These are phyloP conservation scores for Diplodus sargus DNA, from an alignment of 2,797 vertebrate genomes.

Conservation along the genomic window DNA sequence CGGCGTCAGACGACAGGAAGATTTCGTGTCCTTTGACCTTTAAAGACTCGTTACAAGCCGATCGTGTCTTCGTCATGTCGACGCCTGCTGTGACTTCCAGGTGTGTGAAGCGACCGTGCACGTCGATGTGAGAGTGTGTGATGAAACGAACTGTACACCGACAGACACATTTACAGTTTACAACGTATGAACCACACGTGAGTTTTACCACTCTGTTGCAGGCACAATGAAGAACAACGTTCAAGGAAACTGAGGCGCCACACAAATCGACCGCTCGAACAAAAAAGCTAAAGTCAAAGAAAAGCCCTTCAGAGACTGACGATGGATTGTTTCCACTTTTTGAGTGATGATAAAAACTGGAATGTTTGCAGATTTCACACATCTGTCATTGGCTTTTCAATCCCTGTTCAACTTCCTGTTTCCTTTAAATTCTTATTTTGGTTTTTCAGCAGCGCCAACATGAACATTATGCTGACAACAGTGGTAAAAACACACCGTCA, in stretches of 20 bases:
- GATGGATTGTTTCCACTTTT: conserved; percentile 41
- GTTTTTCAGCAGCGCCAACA: conserved; percentile 59
- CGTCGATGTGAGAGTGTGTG: conserved; percentile 23
- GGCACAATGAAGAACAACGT: conserved; percentile 50
- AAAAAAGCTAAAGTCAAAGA: conserved; percentile 5
- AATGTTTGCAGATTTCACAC: conserved; percentile 56
- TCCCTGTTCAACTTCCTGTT: conserved; percentile 25
- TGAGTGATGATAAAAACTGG: conserved; percentile 51
- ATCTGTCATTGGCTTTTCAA: conserved; percentile 49
- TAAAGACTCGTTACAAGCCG: conserved; percentile 2
- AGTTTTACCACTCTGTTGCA: conserved; percentile 65
- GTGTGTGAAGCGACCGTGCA: conserved; percentile 45
- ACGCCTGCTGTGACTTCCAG: conserved; percentile 37
- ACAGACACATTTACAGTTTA: conserved; percentile 53
- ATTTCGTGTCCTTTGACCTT: conserved; percentile 6
- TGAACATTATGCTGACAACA: conserved; percentile 49
- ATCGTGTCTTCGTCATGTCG: neutral
- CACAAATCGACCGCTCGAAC: conserved; percentile 11
- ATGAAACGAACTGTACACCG: conserved; percentile 32
- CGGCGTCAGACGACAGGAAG: conserved; percentile 26
- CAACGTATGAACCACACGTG: conserved; percentile 28
- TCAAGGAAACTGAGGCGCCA: conserved; percentile 9
- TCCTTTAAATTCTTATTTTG: conserved; percentile 40
- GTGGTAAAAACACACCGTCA: conserved; percentile 49
- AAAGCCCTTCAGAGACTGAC: conserved; percentile 46